phyloP scores from a whole-genome alignment of 2,113 vertebrate genomes.

The Daphoenositta chrysoptera region DNA sequence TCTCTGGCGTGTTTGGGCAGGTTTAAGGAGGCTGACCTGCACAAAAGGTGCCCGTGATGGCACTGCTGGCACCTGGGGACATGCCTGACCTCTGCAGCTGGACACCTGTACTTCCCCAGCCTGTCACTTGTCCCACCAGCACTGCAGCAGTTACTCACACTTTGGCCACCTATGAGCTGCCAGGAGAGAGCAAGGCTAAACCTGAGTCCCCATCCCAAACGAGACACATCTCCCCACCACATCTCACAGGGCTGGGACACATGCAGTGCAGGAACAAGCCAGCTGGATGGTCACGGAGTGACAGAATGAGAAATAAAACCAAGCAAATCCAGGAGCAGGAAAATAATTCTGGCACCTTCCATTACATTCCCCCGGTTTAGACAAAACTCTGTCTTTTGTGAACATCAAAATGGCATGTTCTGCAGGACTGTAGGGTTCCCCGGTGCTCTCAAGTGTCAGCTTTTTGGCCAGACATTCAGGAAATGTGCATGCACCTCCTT shows the following conservation, averaged over 20 bases:
- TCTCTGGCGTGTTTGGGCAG: background rate
- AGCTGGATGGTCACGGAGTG: rapidly evolving
- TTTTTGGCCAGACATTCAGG: slow-evolving; percentile 55
- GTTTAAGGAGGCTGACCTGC: background rate
- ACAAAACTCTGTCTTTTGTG: background rate
- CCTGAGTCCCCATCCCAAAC: background rate
- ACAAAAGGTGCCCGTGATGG: background rate
- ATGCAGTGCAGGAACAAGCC: rapidly evolving
- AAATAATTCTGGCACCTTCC: background rate
- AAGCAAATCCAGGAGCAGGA: background rate
- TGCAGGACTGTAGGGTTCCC: background rate
- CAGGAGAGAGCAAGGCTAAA: background rate
- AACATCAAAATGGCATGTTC: background rate
- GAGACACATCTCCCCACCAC: background rate
- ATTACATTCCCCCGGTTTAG: background rate
- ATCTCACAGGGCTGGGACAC: background rate
- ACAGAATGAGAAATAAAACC: background rate
- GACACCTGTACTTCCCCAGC: background rate
- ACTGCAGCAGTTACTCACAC: background rate
- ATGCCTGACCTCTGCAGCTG: background rate
- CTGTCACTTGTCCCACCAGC: background rate
- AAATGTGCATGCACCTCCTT: slow-evolving; percentile 23
- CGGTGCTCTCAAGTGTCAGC: background rate
- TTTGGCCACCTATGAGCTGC: background rate
- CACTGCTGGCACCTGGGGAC: background rate